phyloP scores from a whole-genome alignment of 2,888 invertebrate genomes.

The Diaprepes abbreviatus region DNA sequence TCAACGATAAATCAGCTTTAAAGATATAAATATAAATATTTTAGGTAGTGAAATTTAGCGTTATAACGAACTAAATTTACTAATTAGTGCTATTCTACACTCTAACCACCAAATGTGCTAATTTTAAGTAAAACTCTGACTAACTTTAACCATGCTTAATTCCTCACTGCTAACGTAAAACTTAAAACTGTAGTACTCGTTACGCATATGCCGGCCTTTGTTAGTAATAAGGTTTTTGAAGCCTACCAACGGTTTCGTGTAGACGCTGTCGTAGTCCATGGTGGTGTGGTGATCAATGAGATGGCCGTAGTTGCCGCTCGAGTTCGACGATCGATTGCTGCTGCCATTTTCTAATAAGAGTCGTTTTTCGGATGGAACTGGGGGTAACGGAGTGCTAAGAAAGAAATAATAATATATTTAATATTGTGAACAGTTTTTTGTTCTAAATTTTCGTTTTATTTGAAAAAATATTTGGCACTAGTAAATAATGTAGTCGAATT shows the following conservation, averaged over 20 bases:
- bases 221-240: slow-evolving; percentile 34
- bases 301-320: slow-evolving; percentile 71
- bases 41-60: too few species aligned
- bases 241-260: slow-evolving; percentile 79
- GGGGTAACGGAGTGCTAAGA: slow-evolving; percentile 84
- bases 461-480: too few species aligned
- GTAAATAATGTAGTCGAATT: too few species aligned
- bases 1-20: too few species aligned
- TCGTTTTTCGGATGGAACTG: slow-evolving; percentile 79
- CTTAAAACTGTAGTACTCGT: slow-evolving; percentile 26
- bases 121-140: slow-evolving; percentile 12
- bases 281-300: slow-evolving; percentile 66
- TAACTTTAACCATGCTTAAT: slow-evolving; percentile 37
- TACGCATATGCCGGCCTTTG: slow-evolving; percentile 21
- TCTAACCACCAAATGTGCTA: slow-evolving; percentile 9
- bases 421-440: too few species aligned
- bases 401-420: too few species aligned
- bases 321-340: slow-evolving; percentile 65
- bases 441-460: too few species aligned
- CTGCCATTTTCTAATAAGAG: slow-evolving; percentile 58
- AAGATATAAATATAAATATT: too few species aligned
- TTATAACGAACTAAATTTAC: not conserved
- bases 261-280: slow-evolving; percentile 71
- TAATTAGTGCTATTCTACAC: not conserved
- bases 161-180: slow-evolving; percentile 38